Conservation (phyloP, 1,140 invertebrate genomes). For the Palaemon carinicauda region DNA sequence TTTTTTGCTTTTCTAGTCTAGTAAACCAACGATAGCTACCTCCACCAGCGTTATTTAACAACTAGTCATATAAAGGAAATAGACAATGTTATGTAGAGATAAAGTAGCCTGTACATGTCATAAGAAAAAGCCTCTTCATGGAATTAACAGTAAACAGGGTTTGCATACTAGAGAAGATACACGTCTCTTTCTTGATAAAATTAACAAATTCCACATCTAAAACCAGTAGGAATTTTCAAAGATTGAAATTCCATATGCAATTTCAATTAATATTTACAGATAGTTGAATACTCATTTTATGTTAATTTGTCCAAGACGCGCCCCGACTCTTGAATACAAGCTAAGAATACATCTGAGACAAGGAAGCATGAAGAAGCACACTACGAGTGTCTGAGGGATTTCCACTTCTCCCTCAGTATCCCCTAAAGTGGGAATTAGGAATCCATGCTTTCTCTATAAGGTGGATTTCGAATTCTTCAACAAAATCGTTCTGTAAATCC, state of each 20-base stretch:
- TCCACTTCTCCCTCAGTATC: background rate
- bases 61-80: constrained; percentile 14
- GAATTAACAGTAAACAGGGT: too few species aligned
- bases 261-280: too few species aligned
- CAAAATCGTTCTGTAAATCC: too few species aligned
- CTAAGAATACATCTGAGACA: background rate
- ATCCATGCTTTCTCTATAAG: background rate
- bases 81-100: background rate
- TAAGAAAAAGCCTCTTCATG: background rate
- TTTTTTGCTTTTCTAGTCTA: background rate
- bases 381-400: background rate
- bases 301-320: too few species aligned
- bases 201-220: too few species aligned
- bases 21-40: background rate
- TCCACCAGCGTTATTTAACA: background rate
- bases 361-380: constrained; percentile 15
- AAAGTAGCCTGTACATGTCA: constrained; percentile 34
- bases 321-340: background rate
- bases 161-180: too few species aligned
- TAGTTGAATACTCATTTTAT: too few species aligned
- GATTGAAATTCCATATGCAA: too few species aligned
- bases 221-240: too few species aligned
- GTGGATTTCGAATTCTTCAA: too few species aligned
- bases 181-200: too few species aligned
- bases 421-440: too few species aligned